phyloP scores from a whole-genome alignment of 1,140 invertebrate species.

The Eurosta solidaginis region DNA sequence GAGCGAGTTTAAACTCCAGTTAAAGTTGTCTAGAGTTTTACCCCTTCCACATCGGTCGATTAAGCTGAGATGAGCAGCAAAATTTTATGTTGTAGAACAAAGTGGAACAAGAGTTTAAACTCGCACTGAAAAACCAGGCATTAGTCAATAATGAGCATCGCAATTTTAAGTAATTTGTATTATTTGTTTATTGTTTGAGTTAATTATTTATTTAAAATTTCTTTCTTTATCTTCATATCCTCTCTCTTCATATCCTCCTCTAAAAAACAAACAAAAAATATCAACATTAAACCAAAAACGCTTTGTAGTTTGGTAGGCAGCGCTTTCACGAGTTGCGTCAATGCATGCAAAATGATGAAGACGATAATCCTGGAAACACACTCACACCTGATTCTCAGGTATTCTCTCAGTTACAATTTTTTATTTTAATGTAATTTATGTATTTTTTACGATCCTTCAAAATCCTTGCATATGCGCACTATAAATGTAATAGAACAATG shows the following conservation, averaged over 20 bases:
- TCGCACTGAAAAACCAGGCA: too few species aligned
- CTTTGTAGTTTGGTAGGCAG: conserved; percentile 62
- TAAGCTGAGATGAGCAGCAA: too few species aligned
- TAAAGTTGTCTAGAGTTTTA: too few species aligned
- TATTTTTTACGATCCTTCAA: not conserved
- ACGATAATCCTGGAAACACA: conserved; percentile 67
- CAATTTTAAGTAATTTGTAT: not conserved
- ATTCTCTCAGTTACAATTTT: conserved; percentile 57
- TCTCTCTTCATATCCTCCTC: conserved; percentile 29
- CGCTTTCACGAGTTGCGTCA: conserved; percentile 82
- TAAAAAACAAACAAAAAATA: conserved; percentile 11
- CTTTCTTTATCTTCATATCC: conserved; percentile 35
- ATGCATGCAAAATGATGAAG: conserved; percentile 82
- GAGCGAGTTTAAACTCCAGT: too few species aligned
- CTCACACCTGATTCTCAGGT: conserved; percentile 81
- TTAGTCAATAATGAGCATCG: too few species aligned
- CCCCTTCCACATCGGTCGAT: too few species aligned
- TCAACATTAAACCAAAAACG: conserved; percentile 32
- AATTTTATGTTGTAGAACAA: too few species aligned
- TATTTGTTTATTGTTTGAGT: not conserved
- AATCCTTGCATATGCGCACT: not conserved
- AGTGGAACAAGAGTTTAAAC: too few species aligned
- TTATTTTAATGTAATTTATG: not conserved
- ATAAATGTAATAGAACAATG: not conserved
- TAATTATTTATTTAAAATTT: conserved; percentile 27